These are phyloP conservation scores for Nothobranchius furzeri DNA, from an alignment of 2,113 vertebrate species.

Conservation along the genomic window DNA sequence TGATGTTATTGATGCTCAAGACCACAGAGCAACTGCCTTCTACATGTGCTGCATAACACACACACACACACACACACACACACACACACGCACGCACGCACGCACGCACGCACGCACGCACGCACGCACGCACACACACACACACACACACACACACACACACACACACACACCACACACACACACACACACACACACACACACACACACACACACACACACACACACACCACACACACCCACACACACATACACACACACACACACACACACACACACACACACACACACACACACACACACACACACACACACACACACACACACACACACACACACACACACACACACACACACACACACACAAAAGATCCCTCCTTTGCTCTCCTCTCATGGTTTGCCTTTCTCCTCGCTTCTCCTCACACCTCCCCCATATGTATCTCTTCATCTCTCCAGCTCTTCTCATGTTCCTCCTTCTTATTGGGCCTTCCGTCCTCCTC, in stretches of 20 bases:
- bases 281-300: conserved; percentile 54
- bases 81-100: conserved; percentile 32
- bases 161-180: too few species aligned
- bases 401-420: background rate
- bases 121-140: too few species aligned
- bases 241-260: conserved; percentile 56
- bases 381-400: background rate
- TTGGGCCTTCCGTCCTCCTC: background rate
- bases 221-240: conserved; percentile 48
- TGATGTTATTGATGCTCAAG: conserved; percentile 74
- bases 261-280: conserved; percentile 57
- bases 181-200: too few species aligned
- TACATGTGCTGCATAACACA: conserved; percentile 73
- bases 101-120: conserved; percentile 28
- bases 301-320: conserved; percentile 44
- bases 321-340: conserved; percentile 53
- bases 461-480: too few species aligned
- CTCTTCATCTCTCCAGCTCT: background rate
- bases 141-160: too few species aligned
- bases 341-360: background rate
- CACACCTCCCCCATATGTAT: background rate
- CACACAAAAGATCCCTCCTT: background rate
- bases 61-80: conserved; percentile 51
- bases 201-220: too few species aligned
- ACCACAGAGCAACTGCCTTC: conserved; percentile 70